phyloP scores from a whole-genome alignment of 35 echinoderm and acorn worm species.

The Stichopus chloronotus region DNA sequence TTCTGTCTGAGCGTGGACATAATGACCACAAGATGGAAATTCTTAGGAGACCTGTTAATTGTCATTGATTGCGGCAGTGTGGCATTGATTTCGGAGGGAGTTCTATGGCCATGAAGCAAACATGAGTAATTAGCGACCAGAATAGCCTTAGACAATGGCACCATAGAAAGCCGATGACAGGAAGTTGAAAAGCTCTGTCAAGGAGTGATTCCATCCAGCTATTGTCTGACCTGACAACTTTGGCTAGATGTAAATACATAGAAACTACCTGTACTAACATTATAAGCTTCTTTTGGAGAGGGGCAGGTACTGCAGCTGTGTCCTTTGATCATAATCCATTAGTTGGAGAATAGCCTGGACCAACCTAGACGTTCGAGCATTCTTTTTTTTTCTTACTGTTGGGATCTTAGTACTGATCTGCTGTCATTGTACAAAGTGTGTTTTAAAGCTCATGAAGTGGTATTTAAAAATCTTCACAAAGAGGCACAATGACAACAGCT shows the following conservation, averaged over 20 bases:
- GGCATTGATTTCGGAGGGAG: slow-evolving; percentile 19
- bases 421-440: not conserved
- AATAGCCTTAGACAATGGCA: not conserved
- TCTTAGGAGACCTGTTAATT: slow-evolving; percentile 25
- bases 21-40: not conserved
- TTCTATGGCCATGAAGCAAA: not conserved
- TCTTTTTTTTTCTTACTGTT: not conserved
- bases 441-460: too few species aligned
- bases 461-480: too few species aligned
- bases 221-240: not conserved
- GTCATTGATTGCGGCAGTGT: slow-evolving; percentile 24
- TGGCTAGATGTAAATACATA: not conserved
- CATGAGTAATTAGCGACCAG: slow-evolving; percentile 45
- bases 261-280: not conserved
- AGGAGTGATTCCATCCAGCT: not conserved
- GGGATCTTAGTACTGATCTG: not conserved
- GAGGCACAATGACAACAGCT: not conserved
- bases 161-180: not conserved
- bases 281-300: not conserved
- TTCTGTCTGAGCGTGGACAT: not conserved
- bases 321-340: not conserved
- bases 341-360: not conserved
- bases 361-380: not conserved
- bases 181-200: not conserved
- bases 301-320: not conserved